Conservation (phyloP, 2,797 vertebrate species). For the Chiroxiphia lanceolata region DNA sequence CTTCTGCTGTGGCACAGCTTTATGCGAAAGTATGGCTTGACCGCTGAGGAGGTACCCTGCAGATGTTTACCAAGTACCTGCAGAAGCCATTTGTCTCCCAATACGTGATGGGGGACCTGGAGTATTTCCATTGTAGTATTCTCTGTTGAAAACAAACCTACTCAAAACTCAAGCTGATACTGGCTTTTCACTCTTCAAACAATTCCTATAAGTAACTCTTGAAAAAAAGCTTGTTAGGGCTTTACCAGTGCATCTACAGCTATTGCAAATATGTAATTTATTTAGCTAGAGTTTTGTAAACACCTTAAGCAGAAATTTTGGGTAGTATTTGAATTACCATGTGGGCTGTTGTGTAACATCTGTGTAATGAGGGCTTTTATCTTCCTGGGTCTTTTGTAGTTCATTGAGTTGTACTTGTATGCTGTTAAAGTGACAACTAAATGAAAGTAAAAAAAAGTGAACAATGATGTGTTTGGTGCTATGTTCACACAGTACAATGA, state of each 20-base stretch:
- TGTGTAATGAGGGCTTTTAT: conserved; percentile 34
- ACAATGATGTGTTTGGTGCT: not conserved
- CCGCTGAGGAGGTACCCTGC: not conserved
- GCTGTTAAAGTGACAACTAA: conserved; percentile 19
- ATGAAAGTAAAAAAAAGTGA: not conserved
- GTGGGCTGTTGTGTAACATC: not conserved
- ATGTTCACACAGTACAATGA: not conserved
- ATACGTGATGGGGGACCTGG: not conserved
- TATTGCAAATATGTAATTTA: not conserved
- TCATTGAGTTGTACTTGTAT: not conserved
- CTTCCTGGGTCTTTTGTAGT: conserved; percentile 20
- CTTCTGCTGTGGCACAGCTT: not conserved
- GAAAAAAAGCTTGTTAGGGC: not conserved
- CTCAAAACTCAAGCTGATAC: not conserved
- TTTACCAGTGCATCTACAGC: not conserved
- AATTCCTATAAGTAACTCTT: not conserved
- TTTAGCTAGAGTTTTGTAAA: not conserved
- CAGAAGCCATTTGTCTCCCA: not conserved
- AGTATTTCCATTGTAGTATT: not conserved
- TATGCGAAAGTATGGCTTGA: not conserved
- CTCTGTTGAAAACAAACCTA: not conserved
- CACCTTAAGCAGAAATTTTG: not conserved
- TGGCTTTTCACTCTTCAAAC: not conserved
- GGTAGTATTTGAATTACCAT: not conserved
- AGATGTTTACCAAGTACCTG: not conserved